Percentiles rank a stretch among this genome's conserved stretches.
Evolutionary conservation across 2,113 vertebrate genomes (phyloP).

Genomic region (Cebus imitator): DNA sequence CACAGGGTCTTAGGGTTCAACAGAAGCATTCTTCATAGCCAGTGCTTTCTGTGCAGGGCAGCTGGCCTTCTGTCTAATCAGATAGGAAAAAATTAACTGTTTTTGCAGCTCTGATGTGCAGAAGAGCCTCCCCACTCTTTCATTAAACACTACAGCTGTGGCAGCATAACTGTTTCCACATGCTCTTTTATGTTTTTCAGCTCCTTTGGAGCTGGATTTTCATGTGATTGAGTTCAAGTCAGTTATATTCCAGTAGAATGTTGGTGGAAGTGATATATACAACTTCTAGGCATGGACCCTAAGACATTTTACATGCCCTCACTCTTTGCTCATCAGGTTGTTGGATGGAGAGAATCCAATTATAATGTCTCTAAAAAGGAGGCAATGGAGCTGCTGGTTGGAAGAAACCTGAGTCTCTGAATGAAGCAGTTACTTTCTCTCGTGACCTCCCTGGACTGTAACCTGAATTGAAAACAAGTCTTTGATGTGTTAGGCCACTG

Average conservation of each 20-base stretch:
- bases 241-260: background rate
- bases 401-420: background rate
- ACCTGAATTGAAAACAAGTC: background rate
- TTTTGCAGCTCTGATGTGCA: background rate
- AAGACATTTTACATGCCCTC: background rate
- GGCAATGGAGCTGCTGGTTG: background rate
- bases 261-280: background rate
- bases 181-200: background rate
- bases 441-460: background rate
- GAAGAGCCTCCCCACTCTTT: background rate
- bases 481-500: conserved; percentile 2
- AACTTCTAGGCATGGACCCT: background rate
- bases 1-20: background rate
- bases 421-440: background rate
- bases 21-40: background rate
- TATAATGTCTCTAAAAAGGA: background rate
- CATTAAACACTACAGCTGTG: background rate
- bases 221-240: background rate
- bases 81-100: too few species aligned
- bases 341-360: background rate
- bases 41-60: background rate
- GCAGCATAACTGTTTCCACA: background rate
- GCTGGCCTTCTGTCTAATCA: background rate
- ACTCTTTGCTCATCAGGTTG: background rate
- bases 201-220: background rate